Evolutionary conservation across 2,797 vertebrate species (phyloP).

Genomic region (Coregonus suidteri): DNA sequence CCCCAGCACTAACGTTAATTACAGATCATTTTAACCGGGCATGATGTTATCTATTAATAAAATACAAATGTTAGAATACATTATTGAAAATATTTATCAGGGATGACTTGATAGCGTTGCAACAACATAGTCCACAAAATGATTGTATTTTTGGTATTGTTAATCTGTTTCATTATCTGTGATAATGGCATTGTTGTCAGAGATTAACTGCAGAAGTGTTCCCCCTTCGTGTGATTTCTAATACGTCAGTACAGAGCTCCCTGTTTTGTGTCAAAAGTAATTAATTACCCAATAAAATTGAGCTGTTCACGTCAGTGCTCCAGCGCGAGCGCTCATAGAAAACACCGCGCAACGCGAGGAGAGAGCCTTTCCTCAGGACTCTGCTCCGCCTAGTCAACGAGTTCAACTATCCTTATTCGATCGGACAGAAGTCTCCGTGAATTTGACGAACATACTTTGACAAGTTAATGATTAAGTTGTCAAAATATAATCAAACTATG

Average conservation of each 20-base stretch:
- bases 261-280: constrained; percentile 77
- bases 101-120: neutral
- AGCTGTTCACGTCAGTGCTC: constrained; percentile 48
- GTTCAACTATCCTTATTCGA: neutral
- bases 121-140: neutral
- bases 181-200: constrained; percentile 40
- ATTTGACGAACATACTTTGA: constrained; percentile 7
- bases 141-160: neutral
- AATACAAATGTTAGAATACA: constrained; percentile 7
- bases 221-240: constrained; percentile 67
- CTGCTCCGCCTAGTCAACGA: neutral
- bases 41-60: neutral
- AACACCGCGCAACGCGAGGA: neutral
- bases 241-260: constrained; percentile 69
- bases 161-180: constrained; percentile 10
- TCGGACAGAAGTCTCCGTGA: constrained; percentile 27
- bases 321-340: neutral
- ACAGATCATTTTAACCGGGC: constrained; percentile 8
- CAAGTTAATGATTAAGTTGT: constrained; percentile 16
- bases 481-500: constrained; percentile 24
- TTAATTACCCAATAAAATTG: constrained; percentile 72
- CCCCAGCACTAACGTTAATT: constrained; percentile 1
- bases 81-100: constrained; percentile 22
- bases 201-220: constrained; percentile 48
- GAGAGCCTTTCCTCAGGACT: neutral